These are phyloP conservation scores for Zeus faber DNA, from an alignment of 2,113 vertebrate species.

Conservation along the genomic window DNA sequence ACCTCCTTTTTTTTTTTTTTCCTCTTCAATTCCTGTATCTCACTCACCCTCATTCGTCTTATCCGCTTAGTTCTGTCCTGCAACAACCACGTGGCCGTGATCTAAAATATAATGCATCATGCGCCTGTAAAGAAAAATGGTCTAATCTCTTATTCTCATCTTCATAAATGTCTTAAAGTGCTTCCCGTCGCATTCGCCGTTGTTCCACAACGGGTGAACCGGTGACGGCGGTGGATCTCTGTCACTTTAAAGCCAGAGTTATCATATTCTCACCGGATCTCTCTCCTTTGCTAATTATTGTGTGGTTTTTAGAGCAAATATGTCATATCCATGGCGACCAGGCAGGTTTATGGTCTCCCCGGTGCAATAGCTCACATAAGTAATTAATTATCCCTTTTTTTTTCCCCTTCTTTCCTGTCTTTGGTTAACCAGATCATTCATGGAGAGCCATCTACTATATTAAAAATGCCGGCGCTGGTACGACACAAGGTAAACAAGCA, in stretches of 20 bases:
- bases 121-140: constrained; percentile 9
- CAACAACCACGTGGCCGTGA: constrained; percentile 35
- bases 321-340: constrained; percentile 99
- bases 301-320: constrained; percentile 99
- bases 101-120: constrained; percentile 53
- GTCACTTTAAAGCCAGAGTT: constrained; percentile 97
- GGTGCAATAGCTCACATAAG: constrained; percentile 99
- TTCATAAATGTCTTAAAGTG: constrained; percentile 52
- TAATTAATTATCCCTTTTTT: constrained; percentile 99
- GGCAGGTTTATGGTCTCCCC: constrained; percentile 99
- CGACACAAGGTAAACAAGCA: constrained; percentile 90
- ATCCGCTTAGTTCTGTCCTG: constrained; percentile 51
- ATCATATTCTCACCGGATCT: constrained; percentile 99
- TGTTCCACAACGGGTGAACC: constrained; percentile 60
- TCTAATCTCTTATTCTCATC: constrained; percentile 31
- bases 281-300: constrained; percentile 99
- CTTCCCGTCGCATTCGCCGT: constrained; percentile 53
- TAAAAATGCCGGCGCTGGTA: constrained; percentile 81
- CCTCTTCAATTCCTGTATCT: constrained; percentile 17
- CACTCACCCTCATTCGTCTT: constrained; percentile 21
- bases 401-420: constrained; percentile 83
- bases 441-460: constrained; percentile 92
- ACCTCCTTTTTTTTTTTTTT: constrained; percentile 36
- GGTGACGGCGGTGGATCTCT: constrained; percentile 83
- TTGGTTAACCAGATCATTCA: constrained; percentile 99